Evolutionary conservation across 1,140 invertebrate species (phyloP).

Genomic region (Caenorhabditis inopinata): DNA sequence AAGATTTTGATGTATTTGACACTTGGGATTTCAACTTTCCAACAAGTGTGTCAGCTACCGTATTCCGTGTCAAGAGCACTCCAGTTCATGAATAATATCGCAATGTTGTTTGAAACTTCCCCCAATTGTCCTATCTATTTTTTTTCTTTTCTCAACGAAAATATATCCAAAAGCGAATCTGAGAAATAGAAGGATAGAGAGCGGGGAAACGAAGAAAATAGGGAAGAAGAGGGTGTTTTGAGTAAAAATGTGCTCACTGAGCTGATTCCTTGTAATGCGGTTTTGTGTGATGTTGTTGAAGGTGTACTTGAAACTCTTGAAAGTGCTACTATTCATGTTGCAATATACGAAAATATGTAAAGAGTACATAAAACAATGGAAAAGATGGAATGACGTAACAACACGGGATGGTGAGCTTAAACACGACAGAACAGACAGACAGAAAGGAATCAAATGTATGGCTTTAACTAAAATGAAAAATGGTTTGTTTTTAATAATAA

Average conservation of each 20-base stretch:
- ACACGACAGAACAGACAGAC: constrained; percentile 17
- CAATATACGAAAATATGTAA: not conserved
- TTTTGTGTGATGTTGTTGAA: constrained; percentile 4
- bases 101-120: constrained; percentile 19
- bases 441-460: not conserved
- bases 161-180: constrained; percentile 19
- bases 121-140: not conserved
- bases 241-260: constrained; percentile 11
- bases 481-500: too few relatives aligned
- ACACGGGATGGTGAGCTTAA: constrained; percentile 26
- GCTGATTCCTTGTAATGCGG: not conserved
- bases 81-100: constrained; percentile 24
- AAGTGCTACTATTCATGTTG: constrained; percentile 21
- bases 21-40: not conserved
- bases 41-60: not conserved
- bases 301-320: not conserved
- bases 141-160: not conserved
- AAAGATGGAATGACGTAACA: constrained; percentile 8
- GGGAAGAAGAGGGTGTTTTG: not conserved
- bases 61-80: constrained; percentile 30
- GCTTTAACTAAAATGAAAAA: too few relatives aligned
- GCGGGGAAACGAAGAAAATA: too few relatives aligned
- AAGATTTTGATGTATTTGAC: constrained; percentile 2
- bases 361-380: not conserved
- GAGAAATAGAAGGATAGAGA: not conserved